Conservation (phyloP, 2,888 invertebrate genomes). For the Meta bourneti region DNA sequence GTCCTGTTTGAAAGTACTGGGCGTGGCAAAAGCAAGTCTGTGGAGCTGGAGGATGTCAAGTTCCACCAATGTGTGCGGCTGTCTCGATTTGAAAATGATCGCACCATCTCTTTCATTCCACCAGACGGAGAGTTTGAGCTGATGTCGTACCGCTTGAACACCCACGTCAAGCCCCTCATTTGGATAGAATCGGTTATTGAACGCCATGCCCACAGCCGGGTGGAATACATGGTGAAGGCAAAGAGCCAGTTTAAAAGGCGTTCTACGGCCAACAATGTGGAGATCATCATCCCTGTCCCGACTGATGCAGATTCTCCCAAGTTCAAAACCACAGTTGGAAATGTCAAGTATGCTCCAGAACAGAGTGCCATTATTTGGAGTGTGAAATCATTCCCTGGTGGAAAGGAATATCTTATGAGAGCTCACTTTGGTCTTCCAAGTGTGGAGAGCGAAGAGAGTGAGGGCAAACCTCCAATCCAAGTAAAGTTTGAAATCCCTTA, state of each 20-base stretch:
- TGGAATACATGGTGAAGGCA: conserved; percentile 99
- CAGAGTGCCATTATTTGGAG: conserved; percentile 98
- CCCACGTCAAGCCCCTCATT: conserved; percentile 97
- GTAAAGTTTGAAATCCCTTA: conserved; percentile 99
- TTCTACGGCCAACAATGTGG: conserved; percentile 99
- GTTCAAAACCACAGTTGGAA: conserved; percentile 97
- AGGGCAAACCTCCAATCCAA: conserved; percentile 98
- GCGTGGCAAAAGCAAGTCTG: conserved; percentile 97
- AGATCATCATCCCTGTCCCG: conserved; percentile 97
- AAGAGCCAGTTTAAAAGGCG: conserved; percentile 98
- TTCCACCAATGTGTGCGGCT: conserved; percentile 98
- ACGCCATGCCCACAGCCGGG: conserved; percentile 96
- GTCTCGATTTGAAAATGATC: conserved; percentile 97
- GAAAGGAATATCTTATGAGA: conserved; percentile 98
- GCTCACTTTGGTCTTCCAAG: conserved; percentile 98
- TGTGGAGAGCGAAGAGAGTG: conserved; percentile 94
- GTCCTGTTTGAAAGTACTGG: conserved; percentile 98
- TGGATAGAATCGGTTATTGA: conserved; percentile 99
- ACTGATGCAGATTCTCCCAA: conserved; percentile 99
- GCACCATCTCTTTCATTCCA: conserved; percentile 98
- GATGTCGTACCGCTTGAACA: conserved; percentile 98
- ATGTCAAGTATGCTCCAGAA: conserved; percentile 98
- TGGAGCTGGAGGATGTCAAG: conserved; percentile 98
- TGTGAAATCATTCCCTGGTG: conserved; percentile 97
- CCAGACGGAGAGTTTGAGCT: conserved; percentile 99